Conservation (phyloP, 1,140 invertebrate species). For the Hylaeus anthracinus region DNA sequence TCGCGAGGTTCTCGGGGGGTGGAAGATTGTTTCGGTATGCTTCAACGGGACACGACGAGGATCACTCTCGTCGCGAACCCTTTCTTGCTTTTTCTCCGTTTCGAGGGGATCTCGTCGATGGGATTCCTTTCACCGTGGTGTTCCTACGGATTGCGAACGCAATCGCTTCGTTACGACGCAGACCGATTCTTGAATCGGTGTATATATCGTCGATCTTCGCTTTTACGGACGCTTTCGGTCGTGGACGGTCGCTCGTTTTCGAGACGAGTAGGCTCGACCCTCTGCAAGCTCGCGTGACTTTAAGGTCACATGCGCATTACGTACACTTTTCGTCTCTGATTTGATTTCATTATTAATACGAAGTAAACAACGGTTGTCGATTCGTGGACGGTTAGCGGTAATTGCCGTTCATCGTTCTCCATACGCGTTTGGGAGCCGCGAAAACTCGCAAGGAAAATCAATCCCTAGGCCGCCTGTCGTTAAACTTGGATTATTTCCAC, state of each 20-base stretch:
- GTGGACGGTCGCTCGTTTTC: no score
- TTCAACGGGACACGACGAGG: constrained; percentile 7
- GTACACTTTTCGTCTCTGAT: no score
- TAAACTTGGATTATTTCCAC: constrained; percentile 42
- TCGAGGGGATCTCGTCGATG: not conserved
- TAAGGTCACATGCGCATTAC: no score
- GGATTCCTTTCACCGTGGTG: not conserved
- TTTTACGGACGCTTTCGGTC: no score
- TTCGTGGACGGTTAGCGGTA: constrained; percentile 31
- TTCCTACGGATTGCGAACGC: no score
- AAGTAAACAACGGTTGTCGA: constrained; percentile 28
- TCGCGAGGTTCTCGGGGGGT: not conserved
- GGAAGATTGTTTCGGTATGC: constrained; percentile 1
- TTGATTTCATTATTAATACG: not conserved
- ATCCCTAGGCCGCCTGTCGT: not conserved
- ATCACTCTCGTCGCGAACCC: not conserved
- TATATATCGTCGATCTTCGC: no score
- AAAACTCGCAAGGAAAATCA: constrained; percentile 40
- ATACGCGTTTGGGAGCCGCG: constrained; percentile 15
- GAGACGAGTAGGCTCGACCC: no score
- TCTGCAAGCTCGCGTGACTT: no score
- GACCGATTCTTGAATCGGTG: no score
- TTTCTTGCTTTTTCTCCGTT: not conserved
- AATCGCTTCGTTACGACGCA: no score
- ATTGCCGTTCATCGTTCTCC: constrained; percentile 41